Conservation (phyloP, 2,888 invertebrate species). For the Epirrhoe alternata region DNA sequence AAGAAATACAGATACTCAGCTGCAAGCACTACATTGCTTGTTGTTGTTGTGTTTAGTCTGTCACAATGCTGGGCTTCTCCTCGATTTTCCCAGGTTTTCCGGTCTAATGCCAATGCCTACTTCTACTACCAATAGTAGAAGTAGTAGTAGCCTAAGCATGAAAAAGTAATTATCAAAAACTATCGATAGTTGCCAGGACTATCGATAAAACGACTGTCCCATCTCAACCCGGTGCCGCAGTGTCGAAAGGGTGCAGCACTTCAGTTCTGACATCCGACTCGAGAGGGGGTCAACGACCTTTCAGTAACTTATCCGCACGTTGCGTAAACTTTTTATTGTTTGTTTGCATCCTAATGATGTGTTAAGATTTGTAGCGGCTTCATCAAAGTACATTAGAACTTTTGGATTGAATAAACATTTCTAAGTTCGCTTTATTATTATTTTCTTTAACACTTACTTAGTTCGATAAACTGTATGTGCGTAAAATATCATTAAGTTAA, state of each 20-base stretch:
- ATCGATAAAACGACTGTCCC: slow-evolving; percentile 35
- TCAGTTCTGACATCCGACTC: slow-evolving; percentile 76
- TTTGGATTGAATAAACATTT: slow-evolving; percentile 12
- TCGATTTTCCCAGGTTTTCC: too few species aligned
- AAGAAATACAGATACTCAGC: too few species aligned
- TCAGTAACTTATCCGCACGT: slow-evolving; percentile 57
- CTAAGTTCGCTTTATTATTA: neutral
- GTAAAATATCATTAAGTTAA: too few species aligned
- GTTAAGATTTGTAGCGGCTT: slow-evolving; percentile 23
- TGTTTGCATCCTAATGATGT: slow-evolving; percentile 34
- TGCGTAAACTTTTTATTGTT: slow-evolving; percentile 50
- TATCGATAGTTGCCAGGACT: slow-evolving; percentile 5
- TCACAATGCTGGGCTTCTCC: too few species aligned
- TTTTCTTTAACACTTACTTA: neutral
- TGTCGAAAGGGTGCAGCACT: slow-evolving; percentile 82
- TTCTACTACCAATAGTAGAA: too few species aligned
- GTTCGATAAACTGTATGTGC: neutral
- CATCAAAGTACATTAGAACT: slow-evolving; percentile 24
- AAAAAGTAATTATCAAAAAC: neutral
- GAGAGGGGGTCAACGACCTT: slow-evolving; percentile 71
- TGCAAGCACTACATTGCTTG: too few species aligned
- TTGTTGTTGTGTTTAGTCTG: too few species aligned
- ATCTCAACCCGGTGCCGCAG: slow-evolving; percentile 71
- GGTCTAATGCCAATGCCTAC: too few species aligned
- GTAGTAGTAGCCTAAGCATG: too few species aligned